A percentile compares a stretch with the other conserved stretches of the same genome.
These are phyloP conservation scores for Cephus pulcher DNA, from an alignment of 2,888 invertebrate genomes.

Conservation along the genomic window DNA sequence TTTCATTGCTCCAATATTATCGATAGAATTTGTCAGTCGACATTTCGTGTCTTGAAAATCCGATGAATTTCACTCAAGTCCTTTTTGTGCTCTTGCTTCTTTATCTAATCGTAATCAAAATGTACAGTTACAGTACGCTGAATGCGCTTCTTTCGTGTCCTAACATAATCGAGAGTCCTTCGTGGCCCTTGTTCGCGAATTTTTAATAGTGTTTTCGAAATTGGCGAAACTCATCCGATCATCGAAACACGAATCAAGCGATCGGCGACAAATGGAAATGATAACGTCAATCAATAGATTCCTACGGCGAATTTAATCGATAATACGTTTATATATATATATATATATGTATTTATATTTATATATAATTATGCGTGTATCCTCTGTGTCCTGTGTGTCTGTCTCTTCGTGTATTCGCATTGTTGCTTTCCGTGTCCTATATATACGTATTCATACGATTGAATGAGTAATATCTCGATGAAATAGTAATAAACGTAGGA, in stretches of 20 bases:
- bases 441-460: constrained; percentile 2
- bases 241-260: not conserved
- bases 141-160: no score
- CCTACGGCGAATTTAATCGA: constrained; percentile 35
- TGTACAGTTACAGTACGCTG: no score
- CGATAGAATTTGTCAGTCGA: constrained; percentile 52
- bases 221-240: no score
- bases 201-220: not conserved
- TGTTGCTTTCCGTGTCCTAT: not conserved
- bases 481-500: constrained; percentile 5
- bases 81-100: no score
- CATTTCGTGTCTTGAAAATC: not conserved
- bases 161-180: not conserved
- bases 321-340: constrained; percentile 9
- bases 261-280: constrained; percentile 31
- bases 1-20: constrained; percentile 66
- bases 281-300: constrained; percentile 36
- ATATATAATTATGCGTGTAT: not conserved
- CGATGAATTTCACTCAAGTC: no score
- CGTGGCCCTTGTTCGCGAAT: not conserved
- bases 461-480: not conserved
- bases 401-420: no score
- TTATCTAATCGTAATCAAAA: no score
- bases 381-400: no score
- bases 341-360: not conserved